Base-by-base conservation (phyloP, 2,888 invertebrate species). In the Craniophora ligustri region DNA sequence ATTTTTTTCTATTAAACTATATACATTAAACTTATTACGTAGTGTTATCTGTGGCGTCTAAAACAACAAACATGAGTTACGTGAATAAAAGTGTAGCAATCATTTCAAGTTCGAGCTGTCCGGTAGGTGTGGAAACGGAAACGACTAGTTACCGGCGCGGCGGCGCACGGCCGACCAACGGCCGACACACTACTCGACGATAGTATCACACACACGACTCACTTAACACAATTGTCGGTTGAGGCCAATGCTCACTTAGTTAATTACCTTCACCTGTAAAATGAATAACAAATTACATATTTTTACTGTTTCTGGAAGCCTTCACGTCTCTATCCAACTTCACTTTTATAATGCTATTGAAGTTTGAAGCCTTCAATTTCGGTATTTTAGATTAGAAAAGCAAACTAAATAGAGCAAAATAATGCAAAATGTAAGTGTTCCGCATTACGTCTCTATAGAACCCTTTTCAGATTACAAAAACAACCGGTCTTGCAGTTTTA, bases 1-100 rank as follows among this genome's bases (percentile, higher is more conserved):
- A n/a, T n/a, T n/a, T n/a, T n/a, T n/a, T n/a, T n/a, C n/a, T n/a
- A n/a, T n/a, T n/a, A n/a, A n/a, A n/a, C n/a, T n/a, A n/a, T n/a
- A 26, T 10, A 10, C 39, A 48, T 48, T 31, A 36, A 36, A 56
- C 42, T 21, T 6, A 26, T 50, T 35, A 44, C 47, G 34, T 40
- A 21, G 47, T 54, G 28, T 46, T 60, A 35, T 39, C 49, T 31
- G 42, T 55, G 41, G 50, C n/a, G 38, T 48, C 58, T 48, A 40
- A 54, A 42, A 55, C 50, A 42, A 50, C 39, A 49, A 65, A 50
- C 50, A 51, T 40, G 42, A 31, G 55, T 70, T 73, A 67, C 67
- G 55, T 69, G 48, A 72, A 57, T 41, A 51, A 49, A 59, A 47
- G 63, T 72, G 45, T 44, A 62, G 70, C 67, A 73, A 72, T 72